phyloP scores from a whole-genome alignment of 2,797 vertebrate species.

The Denticeps clupeoides region DNA sequence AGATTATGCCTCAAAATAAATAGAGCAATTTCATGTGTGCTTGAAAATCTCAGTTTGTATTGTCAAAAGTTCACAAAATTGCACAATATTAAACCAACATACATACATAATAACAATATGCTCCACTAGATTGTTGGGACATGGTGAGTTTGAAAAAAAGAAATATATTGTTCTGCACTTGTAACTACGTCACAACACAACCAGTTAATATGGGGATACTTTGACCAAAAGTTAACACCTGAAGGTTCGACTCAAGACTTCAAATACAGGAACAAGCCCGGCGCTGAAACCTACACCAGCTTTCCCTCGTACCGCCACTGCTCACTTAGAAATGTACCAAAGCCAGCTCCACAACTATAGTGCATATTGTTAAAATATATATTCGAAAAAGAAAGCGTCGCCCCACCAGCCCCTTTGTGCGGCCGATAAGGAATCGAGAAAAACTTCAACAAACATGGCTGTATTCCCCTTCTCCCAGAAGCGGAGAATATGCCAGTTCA shows the following conservation, averaged over 20 bases:
- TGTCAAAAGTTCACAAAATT: slow-evolving; percentile 22
- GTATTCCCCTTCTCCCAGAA: slow-evolving; percentile 6
- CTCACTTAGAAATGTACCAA: slow-evolving; percentile 14
- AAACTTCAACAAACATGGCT: not conserved
- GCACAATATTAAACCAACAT: slow-evolving; percentile 27
- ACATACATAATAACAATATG: slow-evolving; percentile 26
- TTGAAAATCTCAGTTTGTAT: slow-evolving; percentile 18
- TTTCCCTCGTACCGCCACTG: slow-evolving; percentile 6
- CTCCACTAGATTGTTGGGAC: slow-evolving; percentile 17
- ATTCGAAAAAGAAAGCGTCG: not conserved
- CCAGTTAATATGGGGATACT: slow-evolving; percentile 12
- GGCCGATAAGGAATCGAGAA: not conserved
- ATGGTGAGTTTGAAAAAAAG: slow-evolving; percentile 16
- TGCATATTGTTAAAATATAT: slow-evolving; percentile 13
- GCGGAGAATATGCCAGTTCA: slow-evolving; percentile 4
- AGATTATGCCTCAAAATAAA: slow-evolving; percentile 14
- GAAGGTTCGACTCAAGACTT: slow-evolving; percentile 12
- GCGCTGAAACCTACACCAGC: not conserved
- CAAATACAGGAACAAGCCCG: not conserved
- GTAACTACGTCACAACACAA: slow-evolving; percentile 23
- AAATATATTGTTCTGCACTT: slow-evolving; percentile 23
- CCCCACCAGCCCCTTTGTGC: slow-evolving; percentile 12
- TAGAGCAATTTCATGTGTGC: slow-evolving; percentile 24
- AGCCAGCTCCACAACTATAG: slow-evolving; percentile 16
- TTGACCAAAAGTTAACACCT: slow-evolving; percentile 4